These are phyloP conservation scores for Melanophora roralis DNA, from an alignment of 2,888 invertebrate species.

Conservation along the genomic window DNA sequence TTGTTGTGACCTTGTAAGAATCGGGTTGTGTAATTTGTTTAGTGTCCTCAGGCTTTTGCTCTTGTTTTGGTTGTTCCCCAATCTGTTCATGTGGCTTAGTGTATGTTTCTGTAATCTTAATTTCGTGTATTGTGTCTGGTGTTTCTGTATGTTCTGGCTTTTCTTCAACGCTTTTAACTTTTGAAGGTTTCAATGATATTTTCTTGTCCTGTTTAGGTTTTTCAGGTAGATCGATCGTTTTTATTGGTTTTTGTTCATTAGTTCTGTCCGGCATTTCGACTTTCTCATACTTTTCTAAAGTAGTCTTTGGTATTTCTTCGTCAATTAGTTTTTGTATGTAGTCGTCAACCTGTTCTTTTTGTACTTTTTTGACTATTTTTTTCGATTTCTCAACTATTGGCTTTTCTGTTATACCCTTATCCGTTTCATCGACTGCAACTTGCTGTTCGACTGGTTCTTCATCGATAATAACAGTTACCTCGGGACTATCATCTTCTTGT, in stretches of 20 bases:
- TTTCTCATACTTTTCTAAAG: conserved; percentile 77
- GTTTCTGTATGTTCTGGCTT: conserved; percentile 57
- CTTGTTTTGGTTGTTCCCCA: conserved; percentile 63
- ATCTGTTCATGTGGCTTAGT: conserved; percentile 64
- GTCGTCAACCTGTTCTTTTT: conserved; percentile 73
- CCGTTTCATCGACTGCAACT: conserved; percentile 53
- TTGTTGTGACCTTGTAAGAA: conserved; percentile 73
- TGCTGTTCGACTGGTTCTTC: conserved; percentile 67
- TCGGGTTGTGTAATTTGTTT: conserved; percentile 78
- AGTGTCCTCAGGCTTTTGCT: conserved; percentile 73
- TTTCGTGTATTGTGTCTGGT: conserved; percentile 65
- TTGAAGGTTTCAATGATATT: conserved; percentile 68
- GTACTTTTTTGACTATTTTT: conserved; percentile 70
- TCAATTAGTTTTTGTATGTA: conserved; percentile 75
- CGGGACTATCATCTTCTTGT: conserved; percentile 70
- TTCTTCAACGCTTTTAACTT: conserved; percentile 63
- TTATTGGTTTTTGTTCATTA: conserved; percentile 67
- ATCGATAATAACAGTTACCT: conserved; percentile 70
- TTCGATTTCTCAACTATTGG: conserved; percentile 68
- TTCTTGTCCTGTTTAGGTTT: conserved; percentile 73
- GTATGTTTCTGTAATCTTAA: conserved; percentile 65
- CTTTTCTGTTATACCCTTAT: conserved; percentile 68
- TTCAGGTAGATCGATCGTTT: conserved; percentile 57
- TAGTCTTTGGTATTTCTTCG: conserved; percentile 75
- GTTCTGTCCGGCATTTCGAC: conserved; percentile 68